Evolutionary conservation across 1,140 invertebrate genomes (phyloP), one percentile per base, ranked within the genome.

Genomic region (Anadara kagoshimensis): DNA sequence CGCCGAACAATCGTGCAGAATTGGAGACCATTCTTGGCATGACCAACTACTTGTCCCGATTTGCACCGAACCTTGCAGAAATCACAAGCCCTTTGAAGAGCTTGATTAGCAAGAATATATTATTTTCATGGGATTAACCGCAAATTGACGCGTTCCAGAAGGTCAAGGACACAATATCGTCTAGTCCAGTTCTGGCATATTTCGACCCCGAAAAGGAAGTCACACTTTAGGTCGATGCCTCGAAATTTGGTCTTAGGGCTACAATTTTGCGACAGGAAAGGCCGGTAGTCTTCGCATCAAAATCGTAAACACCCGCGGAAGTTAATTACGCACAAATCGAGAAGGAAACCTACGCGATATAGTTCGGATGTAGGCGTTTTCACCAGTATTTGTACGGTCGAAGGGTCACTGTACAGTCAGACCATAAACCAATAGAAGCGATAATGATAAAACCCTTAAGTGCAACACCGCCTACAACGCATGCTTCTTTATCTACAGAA

Each of bases 61-160:
- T 87, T 62, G 69, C 81, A 4, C 78, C 83, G 89, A 69, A 43
- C 24, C 26, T 69, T 20, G 12, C 57, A 12, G 57, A 69, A 20
- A 4, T 69, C 10, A 61, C 57, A 2, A 20, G 41, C 41, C 67
- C 57, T 44, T 41, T 69, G 26, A 4, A 57, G 18, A 69, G 26
- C 24, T 45, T 69, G 18, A 20, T 61, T 26, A 11, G 14, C 8
- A 41, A 61, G 44, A 20, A 61, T 61, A 29, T 91, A 54, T 81
- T 91, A 5, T 92, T 90, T 73, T 84, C 83, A 8, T 79, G 86
- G 5, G 84, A 89, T 65, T 68, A 82, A 45, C 91, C 90, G 80
- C 81, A 89, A 64, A 57, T 43, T 7, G 16, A 43, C 20, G 58
- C 58, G 11, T n/a, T 61, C n/a, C 5, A 14, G 7, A 43, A 61